These are phyloP conservation scores for Brevimyrus niger DNA, from an alignment of 2,113 vertebrate genomes.

Conservation along the genomic window DNA sequence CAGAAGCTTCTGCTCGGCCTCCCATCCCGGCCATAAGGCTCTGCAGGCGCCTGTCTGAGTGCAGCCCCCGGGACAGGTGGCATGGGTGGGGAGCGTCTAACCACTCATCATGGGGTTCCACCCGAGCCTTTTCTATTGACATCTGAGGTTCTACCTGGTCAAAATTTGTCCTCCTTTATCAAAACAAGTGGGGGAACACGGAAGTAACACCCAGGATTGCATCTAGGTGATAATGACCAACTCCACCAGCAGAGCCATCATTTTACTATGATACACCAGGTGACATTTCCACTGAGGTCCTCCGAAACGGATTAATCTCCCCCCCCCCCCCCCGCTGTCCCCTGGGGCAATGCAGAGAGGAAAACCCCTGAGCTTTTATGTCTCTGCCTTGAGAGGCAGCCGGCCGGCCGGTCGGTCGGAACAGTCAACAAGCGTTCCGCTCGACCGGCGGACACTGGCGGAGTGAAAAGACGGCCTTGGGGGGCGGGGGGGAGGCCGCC, in stretches of 20 bases:
- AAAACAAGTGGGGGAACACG: background rate
- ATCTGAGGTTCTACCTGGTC: background rate
- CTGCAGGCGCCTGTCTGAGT: background rate
- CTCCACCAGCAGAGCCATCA: background rate
- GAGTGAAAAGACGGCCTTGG: constrained; percentile 43
- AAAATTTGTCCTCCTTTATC: background rate
- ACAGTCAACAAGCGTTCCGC: constrained; percentile 81
- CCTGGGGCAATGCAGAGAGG: constrained; percentile 4
- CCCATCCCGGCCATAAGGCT: background rate
- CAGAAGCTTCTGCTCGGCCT: background rate
- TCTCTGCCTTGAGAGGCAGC: constrained; percentile 46
- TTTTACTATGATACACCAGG: constrained; percentile 17
- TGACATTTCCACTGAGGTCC: constrained; percentile 23
- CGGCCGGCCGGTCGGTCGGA: constrained; percentile 57
- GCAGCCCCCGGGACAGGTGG: background rate
- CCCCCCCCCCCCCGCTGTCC: constrained; percentile 24
- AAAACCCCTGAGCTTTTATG: constrained; percentile 16
- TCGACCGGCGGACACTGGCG: constrained; percentile 73
- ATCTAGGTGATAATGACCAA: background rate
- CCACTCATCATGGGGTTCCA: background rate
- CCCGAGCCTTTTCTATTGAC: background rate
- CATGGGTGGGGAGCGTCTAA: background rate
- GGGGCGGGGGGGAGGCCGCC: constrained; percentile 54
- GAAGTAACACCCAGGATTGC: background rate
- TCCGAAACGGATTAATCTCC: constrained; percentile 42